Evolutionary conservation across 2,888 invertebrate genomes (phyloP).

Genomic region (Parapristionchus giblindavisi): DNA sequence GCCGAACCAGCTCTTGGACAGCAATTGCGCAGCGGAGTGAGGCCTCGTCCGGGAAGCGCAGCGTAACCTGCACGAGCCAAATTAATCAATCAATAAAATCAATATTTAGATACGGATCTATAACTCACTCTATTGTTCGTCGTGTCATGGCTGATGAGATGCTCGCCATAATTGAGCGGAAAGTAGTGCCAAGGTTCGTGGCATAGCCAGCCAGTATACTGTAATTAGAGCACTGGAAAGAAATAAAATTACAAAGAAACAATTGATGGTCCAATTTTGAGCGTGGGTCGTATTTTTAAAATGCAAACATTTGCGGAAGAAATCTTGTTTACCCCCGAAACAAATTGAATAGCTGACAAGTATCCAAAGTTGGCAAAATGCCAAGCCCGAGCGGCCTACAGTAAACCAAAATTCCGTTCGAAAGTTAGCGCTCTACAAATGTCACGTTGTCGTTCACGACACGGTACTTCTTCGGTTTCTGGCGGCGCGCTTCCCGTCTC

Average conservation of each 20-base stretch:
- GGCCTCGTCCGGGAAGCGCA: constrained; percentile 17
- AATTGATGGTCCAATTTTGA: background rate
- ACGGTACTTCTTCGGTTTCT: background rate
- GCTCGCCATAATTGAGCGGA: background rate
- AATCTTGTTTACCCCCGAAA: too few species aligned
- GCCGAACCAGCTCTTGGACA: constrained; percentile 10
- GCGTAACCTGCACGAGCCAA: background rate
- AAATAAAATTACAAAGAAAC: background rate
- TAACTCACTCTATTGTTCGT: background rate
- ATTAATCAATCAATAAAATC: background rate
- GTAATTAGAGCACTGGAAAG: background rate
- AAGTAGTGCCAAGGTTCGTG: constrained; percentile 36
- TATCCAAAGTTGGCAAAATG: background rate
- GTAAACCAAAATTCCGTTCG: background rate
- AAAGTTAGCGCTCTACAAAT: too few species aligned
- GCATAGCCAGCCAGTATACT: constrained; percentile 39
- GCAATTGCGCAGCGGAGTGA: constrained; percentile 1
- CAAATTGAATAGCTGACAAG: too few species aligned
- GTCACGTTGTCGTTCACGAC: too few species aligned
- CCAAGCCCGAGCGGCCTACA: background rate
- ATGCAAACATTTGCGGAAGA: background rate
- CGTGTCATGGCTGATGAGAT: background rate
- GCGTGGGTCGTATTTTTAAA: background rate
- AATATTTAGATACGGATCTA: background rate
- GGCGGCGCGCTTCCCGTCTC: background rate